Evolutionary conservation across 2,888 invertebrate genomes (phyloP).

Genomic region (Heliconius charithonia): DNA sequence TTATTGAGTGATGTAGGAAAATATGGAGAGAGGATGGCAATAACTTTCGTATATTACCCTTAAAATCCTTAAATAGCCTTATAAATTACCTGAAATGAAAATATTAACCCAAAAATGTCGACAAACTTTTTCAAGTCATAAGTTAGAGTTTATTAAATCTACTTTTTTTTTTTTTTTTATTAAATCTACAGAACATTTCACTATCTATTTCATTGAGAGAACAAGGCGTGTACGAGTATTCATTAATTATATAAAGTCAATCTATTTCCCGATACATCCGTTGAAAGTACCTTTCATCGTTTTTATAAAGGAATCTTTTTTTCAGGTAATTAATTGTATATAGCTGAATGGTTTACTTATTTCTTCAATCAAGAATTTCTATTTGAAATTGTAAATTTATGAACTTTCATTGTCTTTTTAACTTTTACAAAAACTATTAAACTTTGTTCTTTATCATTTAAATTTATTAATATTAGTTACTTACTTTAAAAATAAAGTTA

Average conservation of each 20-base stretch:
- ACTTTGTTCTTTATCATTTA: neutral
- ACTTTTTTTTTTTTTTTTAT: too few relatives aligned
- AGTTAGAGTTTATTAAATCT: too few relatives aligned
- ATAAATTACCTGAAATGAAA: neutral
- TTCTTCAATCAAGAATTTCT: neutral
- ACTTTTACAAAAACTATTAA: neutral
- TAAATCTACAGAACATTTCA: too few relatives aligned
- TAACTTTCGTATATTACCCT: neutral
- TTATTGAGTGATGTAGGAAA: too few relatives aligned
- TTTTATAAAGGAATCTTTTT: neutral
- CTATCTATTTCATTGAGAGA: constrained; percentile 5
- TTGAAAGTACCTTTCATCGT: neutral
- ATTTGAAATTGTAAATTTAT: neutral
- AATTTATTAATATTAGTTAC: neutral
- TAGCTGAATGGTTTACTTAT: neutral
- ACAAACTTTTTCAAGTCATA: too few relatives aligned
- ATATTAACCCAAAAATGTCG: neutral
- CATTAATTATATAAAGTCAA: constrained; percentile 14
- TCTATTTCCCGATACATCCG: neutral
- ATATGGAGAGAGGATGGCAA: too few relatives aligned
- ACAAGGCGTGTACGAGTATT: neutral
- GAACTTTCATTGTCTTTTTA: neutral
- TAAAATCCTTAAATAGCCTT: neutral
- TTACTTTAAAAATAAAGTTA: neutral
- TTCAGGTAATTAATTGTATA: constrained; percentile 1